Conservation (phyloP, 1,140 invertebrate genomes). For the Ectropis grisescens region DNA sequence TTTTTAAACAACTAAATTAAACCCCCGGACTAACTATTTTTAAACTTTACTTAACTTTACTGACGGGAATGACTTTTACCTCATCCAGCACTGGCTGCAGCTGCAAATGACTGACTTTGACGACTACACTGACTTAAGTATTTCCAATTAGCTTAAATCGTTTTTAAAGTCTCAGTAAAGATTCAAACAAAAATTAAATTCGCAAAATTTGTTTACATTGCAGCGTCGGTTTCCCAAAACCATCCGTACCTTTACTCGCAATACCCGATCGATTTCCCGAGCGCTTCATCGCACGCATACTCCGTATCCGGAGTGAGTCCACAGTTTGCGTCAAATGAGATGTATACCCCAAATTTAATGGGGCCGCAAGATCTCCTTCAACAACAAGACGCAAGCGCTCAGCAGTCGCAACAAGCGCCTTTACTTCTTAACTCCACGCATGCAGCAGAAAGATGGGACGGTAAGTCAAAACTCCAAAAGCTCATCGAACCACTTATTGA, state of each 20-base stretch:
- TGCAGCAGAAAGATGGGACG: constrained; percentile 66
- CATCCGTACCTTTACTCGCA: constrained; percentile 66
- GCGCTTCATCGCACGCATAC: constrained; percentile 63
- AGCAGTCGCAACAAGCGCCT: constrained; percentile 64
- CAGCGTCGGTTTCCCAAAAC: constrained; percentile 60
- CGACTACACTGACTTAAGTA: too few species aligned
- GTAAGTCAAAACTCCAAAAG: constrained; percentile 60
- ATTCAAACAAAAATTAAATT: too few species aligned
- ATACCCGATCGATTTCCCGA: constrained; percentile 68
- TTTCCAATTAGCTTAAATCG: too few species aligned
- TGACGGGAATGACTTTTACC: too few species aligned
- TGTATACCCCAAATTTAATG: constrained; percentile 53
- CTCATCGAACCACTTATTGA: constrained; percentile 53
- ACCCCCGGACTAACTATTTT: too few species aligned
- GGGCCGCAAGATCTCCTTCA: constrained; percentile 51
- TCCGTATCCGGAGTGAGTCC: constrained; percentile 55
- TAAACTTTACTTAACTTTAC: too few species aligned
- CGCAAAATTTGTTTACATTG: constrained; percentile 57
- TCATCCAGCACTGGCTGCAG: too few species aligned
- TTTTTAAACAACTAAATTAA: too few species aligned
- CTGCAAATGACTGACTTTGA: too few species aligned
- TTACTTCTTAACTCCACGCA: constrained; percentile 51
- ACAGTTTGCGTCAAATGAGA: constrained; percentile 54
- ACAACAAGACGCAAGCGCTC: constrained; percentile 52
- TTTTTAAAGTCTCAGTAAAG: too few species aligned